Evolutionary conservation across 2,888 invertebrate genomes (phyloP), one percentile per base, ranked within the genome.

Genomic region (Antitype chi): DNA sequence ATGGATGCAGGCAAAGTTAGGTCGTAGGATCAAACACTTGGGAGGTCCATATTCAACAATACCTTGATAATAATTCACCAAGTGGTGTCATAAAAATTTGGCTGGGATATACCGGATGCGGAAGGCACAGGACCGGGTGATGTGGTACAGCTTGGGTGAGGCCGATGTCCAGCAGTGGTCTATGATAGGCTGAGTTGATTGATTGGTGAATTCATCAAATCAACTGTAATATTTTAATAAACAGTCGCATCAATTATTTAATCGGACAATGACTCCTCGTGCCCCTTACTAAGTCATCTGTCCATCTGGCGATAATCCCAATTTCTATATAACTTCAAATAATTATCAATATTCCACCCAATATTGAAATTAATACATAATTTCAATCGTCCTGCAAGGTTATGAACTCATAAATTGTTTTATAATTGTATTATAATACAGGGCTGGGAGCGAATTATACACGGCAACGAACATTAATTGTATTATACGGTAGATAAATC

Each of bases 291-390:
- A 67, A 68, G 8, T 79, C 20, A n/a, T 52, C 52, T 13, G 15
- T 4, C 63, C 11, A 25, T 77, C 32, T 63, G 17, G 2, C 78
- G 23, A 49, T 43, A 28, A 49, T 78, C 23, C n/a, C 32, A 49
- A 70, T 55, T 47, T 23, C 60, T n/a, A 53, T 53, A 15, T 8
- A 23, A 23, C n/a, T 20, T 62, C 8, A 23, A 74, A 32, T 74
- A 25, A 55, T 53, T 47, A 62, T 47, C 32, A 63, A 55, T 62
- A 63, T 72, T 32, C 32, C n/a, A 52, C 49, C 28, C 55, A 49
- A 57, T 64, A 80, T 64, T 74, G 23, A 64, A 77, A 82, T 82
- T 49, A 77, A 64, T 64, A 78, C 59, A 59, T 78, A 83, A 80
- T 83, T 82, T 77, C 60, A 64, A 66, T 78, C n/a, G 17, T n/a